Percentiles rank a stretch among this genome's conserved stretches.
phyloP scores from a whole-genome alignment of 2,113 vertebrate species.

The Pica pica region DNA sequence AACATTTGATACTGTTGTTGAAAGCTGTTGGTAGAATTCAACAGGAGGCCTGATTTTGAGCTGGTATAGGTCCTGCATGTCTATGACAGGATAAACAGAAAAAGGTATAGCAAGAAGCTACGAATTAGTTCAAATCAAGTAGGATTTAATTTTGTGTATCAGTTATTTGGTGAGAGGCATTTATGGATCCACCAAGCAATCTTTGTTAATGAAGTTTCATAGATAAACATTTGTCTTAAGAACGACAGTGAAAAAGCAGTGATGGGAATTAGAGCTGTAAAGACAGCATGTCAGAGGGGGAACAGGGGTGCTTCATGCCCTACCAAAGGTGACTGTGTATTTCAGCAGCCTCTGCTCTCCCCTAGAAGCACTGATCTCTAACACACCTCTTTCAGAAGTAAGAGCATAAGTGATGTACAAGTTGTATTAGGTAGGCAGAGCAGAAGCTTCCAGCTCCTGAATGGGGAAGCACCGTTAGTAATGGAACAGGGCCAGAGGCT shows the following conservation, averaged over 20 bases:
- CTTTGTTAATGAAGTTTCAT: neutral
- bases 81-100: neutral
- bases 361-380: neutral
- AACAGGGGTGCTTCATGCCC: neutral
- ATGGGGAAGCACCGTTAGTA: neutral
- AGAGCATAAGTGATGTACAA: neutral
- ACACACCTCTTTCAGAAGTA: neutral
- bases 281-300: accelerated
- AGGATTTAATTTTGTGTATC: neutral
- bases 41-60: neutral
- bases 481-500: neutral
- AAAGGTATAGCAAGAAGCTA: neutral
- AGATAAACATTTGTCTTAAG: neutral
- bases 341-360: neutral
- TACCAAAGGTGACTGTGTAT: no score
- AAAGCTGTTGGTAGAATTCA: neutral
- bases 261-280: neutral
- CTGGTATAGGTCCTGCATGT: neutral
- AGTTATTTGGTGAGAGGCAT: neutral
- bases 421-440: neutral
- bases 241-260: neutral
- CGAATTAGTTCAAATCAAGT: neutral
- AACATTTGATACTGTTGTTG: neutral
- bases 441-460: neutral
- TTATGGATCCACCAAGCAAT: neutral